Conservation (phyloP, 2,113 vertebrate genomes). For the Microtus ochrogaster region DNA sequence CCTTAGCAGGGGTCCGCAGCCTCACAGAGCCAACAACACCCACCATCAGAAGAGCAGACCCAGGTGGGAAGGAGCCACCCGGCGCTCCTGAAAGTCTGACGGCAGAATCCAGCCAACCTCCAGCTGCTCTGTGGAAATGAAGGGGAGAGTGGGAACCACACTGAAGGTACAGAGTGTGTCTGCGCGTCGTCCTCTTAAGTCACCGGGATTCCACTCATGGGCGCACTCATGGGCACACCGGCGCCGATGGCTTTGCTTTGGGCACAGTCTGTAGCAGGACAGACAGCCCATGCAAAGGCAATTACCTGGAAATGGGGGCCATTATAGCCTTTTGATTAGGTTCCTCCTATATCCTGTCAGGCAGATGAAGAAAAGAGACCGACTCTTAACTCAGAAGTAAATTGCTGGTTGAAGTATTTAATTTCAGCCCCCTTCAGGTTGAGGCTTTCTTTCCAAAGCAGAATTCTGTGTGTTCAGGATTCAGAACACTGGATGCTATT, state of each 20-base stretch:
- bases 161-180: neutral
- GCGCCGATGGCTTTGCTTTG: constrained; percentile 30
- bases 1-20: neutral
- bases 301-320: constrained; percentile 15
- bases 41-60: neutral
- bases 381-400: constrained; percentile 44
- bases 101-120: neutral
- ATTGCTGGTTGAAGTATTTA: constrained; percentile 53
- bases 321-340: constrained; percentile 54
- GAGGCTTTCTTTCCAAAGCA: constrained; percentile 69
- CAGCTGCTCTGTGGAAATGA: constrained; percentile 14
- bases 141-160: neutral
- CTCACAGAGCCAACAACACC: neutral
- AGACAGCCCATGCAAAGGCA: constrained; percentile 35
- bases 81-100: neutral
- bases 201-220: neutral
- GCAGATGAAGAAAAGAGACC: constrained; percentile 39
- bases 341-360: constrained; percentile 53
- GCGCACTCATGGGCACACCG: neutral
- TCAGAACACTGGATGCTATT: neutral
- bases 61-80: neutral
- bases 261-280: neutral
- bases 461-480: constrained; percentile 30
- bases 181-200: neutral
- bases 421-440: constrained; percentile 57